Conservation (phyloP, 2,888 invertebrate genomes). For the Salpingus planirostris region DNA sequence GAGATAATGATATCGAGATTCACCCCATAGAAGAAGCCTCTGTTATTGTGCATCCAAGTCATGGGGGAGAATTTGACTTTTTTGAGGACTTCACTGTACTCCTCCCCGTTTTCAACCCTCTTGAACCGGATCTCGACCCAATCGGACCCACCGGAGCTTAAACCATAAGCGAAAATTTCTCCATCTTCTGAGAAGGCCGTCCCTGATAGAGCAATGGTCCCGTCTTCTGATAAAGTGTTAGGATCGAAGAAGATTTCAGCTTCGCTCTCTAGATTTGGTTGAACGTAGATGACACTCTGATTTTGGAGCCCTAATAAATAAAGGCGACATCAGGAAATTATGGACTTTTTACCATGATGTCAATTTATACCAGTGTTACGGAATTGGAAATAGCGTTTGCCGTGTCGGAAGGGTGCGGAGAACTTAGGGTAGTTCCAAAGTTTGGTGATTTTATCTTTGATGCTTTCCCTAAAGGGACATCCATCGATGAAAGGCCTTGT, state of each 20-base stretch:
- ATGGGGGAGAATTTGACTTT: slow-evolving; percentile 88
- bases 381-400: slow-evolving; percentile 81
- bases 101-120: slow-evolving; percentile 68
- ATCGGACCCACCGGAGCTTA: slow-evolving; percentile 91
- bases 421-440: slow-evolving; percentile 95
- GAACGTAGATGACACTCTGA: slow-evolving; percentile 90
- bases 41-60: slow-evolving; percentile 91
- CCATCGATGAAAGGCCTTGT: slow-evolving; percentile 76
- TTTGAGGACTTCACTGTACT: slow-evolving; percentile 80
- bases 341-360: no score
- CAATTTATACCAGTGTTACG: slow-evolving; percentile 70
- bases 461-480: slow-evolving; percentile 62
- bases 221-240: slow-evolving; percentile 84
- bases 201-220: slow-evolving; percentile 70
- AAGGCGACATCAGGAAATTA: no score
- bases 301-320: slow-evolving; percentile 96
- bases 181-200: slow-evolving; percentile 86
- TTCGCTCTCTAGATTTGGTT: slow-evolving; percentile 64
- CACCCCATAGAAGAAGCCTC: slow-evolving; percentile 91
- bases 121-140: slow-evolving; percentile 88
- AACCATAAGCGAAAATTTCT: slow-evolving; percentile 77
- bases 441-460: slow-evolving; percentile 73
- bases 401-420: slow-evolving; percentile 75
- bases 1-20: no score
- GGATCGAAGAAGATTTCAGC: slow-evolving; percentile 89